A percentile compares a stretch with the other conserved stretches of the same genome.
Conservation (phyloP, 2,888 invertebrate genomes). For the Quadriops clusia region DNA sequence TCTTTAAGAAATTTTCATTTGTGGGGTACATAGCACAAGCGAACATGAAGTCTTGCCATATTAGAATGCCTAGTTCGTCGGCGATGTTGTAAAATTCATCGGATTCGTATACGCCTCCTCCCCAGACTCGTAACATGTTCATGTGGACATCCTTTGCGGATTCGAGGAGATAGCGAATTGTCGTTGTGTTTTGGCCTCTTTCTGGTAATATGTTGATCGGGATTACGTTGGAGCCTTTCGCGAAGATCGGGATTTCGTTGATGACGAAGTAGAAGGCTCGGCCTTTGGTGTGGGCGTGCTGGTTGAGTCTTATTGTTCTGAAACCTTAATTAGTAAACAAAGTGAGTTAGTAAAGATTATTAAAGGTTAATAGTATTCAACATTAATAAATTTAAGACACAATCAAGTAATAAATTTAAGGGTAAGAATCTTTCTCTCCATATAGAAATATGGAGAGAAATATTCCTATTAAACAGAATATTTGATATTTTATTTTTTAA, state of each 20-base stretch:
- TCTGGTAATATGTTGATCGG: slow-evolving; percentile 80
- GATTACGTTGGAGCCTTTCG: slow-evolving; percentile 92
- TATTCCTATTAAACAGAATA: too few species aligned
- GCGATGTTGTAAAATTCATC: slow-evolving; percentile 80
- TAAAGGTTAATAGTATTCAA: too few species aligned
- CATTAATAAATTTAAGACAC: too few species aligned
- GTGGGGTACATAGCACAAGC: slow-evolving; percentile 92
- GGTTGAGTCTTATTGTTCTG: too few species aligned
- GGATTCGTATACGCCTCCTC: slow-evolving; percentile 91
- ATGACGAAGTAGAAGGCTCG: slow-evolving; percentile 77
- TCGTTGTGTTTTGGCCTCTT: slow-evolving; percentile 43
- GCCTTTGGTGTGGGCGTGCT: too few species aligned
- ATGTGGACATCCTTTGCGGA: slow-evolving; percentile 70
- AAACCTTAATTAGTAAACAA: too few species aligned
- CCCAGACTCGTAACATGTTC: slow-evolving; percentile 96
- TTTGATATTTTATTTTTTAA: too few species aligned
- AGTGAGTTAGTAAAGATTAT: too few species aligned
- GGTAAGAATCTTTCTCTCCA: too few species aligned
- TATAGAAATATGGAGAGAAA: too few species aligned
- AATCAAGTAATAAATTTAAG: too few species aligned
- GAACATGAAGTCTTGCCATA: slow-evolving; percentile 98
- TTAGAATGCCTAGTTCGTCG: slow-evolving; percentile 78
- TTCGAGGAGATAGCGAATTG: slow-evolving; percentile 51
- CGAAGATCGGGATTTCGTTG: slow-evolving; percentile 72
- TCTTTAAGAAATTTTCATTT: slow-evolving; percentile 54